Evolutionary conservation across 2,113 vertebrate genomes (phyloP), one percentile per base, ranked within the genome.

Genomic region (Rhinichthys klamathensis): DNA sequence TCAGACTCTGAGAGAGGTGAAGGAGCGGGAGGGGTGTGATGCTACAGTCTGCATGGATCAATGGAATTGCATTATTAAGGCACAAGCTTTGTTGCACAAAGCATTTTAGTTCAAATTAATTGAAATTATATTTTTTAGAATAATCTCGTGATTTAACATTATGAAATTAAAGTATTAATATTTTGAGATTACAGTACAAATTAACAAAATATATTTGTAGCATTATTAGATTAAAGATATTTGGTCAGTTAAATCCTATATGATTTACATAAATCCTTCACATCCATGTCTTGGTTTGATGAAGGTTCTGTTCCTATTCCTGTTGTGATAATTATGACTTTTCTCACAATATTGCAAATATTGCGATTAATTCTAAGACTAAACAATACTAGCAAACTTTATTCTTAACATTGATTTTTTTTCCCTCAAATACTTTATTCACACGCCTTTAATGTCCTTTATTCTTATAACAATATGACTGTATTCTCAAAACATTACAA

Each of bases 31-130:
- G 78, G 67, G 56, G 54, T 67, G 44, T 84, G 27, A 85, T 87
- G 32, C 67, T 76, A 65, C 67, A 70, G 61, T 82, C 83, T 78
- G 63, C 21, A 51, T 73, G 46, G 82, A 85, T 89, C 88, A 87
- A 87, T 87, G 61, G 41, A 60, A 69, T 49, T 87, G 65, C 79
- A 82, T 85, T 85, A 87, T 85, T 60, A 61, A 86, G n/a, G 21
- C 8, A 30, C 46, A 49, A 8, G 32, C 78, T 84, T 84, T 63
- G 63, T 46, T 65, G 35, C 25, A n/a, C 46, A 61, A 46, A 35
- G 18, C 65, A 69, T 49, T 76, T 32, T 32, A 51, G 49, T 32
- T 54, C 18, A 72, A 41, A 72, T 41, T 41, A 23, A 4, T 21
- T 10, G 21, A 23, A n/a, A n/a, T n/a, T n/a, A n/a, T n/a, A n/a